These are phyloP conservation scores for Andricus grossulariae DNA, from an alignment of 1,140 invertebrate genomes.

Conservation along the genomic window DNA sequence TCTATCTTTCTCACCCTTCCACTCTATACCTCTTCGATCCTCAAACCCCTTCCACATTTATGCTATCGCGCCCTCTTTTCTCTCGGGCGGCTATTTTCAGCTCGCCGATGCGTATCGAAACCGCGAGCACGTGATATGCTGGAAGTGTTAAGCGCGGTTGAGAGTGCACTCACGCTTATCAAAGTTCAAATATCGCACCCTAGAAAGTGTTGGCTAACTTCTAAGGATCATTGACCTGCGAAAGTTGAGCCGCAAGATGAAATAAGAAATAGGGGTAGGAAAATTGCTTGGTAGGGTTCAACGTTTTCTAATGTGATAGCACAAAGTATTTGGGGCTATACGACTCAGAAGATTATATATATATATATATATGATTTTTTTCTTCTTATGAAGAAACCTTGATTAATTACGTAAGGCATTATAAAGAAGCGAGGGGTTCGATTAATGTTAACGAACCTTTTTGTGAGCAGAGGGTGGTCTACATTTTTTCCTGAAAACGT, in stretches of 20 bases:
- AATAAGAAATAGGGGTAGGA: conserved; percentile 3
- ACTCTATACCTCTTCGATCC: neutral
- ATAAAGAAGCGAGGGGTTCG: too few relatives aligned
- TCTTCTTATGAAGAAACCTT: too few relatives aligned
- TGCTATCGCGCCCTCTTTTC: conserved; percentile 14
- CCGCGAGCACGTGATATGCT: conserved; percentile 30
- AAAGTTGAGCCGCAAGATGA: neutral
- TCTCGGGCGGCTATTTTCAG: conserved; percentile 15
- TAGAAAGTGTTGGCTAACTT: conserved; percentile 19
- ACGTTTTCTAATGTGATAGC: too few relatives aligned
- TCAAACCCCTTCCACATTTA: neutral
- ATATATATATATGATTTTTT: too few relatives aligned
- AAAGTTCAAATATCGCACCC: conserved; percentile 29
- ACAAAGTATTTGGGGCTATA: too few relatives aligned
- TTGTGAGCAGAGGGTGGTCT: too few relatives aligned
- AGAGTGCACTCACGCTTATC: conserved; percentile 29
- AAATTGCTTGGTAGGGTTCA: too few relatives aligned
- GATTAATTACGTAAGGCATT: too few relatives aligned
- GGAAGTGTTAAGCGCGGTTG: conserved; percentile 27
- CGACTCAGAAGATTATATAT: too few relatives aligned
- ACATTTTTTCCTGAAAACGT: too few relatives aligned
- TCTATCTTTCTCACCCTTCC: neutral
- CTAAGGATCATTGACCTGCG: conserved; percentile 22
- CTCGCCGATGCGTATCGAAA: conserved; percentile 27
- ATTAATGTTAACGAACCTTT: too few relatives aligned